These are phyloP conservation scores for Cephus rjabovi DNA, from an alignment of 2,888 invertebrate genomes.

Conservation along the genomic window DNA sequence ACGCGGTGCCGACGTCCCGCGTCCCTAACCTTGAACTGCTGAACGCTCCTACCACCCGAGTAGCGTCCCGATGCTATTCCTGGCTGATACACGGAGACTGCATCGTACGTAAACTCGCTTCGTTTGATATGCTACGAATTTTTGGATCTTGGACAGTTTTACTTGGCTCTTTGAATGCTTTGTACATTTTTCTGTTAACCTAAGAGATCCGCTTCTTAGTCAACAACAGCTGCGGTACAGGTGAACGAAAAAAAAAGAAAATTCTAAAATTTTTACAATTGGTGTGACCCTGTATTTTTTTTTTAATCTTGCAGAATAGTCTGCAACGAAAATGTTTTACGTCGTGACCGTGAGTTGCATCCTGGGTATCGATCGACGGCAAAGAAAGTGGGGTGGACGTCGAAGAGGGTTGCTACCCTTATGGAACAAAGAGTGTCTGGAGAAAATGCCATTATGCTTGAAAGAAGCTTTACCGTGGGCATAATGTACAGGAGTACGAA, in stretches of 20 bases:
- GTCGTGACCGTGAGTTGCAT: slow-evolving; percentile 35
- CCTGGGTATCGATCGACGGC: slow-evolving; percentile 44
- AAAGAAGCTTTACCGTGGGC: not conserved
- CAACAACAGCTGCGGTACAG: not conserved
- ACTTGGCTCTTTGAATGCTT: not conserved
- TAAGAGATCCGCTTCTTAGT: not conserved
- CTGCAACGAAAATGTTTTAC: slow-evolving; percentile 18
- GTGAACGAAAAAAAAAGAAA: not conserved
- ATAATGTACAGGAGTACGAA: not conserved
- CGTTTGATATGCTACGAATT: not conserved
- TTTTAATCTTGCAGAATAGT: not conserved
- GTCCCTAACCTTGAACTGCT: slow-evolving; percentile 64
- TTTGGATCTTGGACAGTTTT: not conserved
- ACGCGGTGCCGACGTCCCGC: slow-evolving; percentile 31
- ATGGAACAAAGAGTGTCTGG: slow-evolving; percentile 47
- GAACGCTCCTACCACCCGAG: slow-evolving; percentile 27
- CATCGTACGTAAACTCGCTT: not conserved
- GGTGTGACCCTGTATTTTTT: not conserved
- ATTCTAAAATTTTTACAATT: not conserved
- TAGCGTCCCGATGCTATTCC: slow-evolving; percentile 35
- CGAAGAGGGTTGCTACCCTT: slow-evolving; percentile 40
- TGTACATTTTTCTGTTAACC: not conserved
- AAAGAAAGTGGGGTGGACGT: slow-evolving; percentile 46
- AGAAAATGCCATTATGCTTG: slow-evolving; percentile 27
- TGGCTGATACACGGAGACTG: slow-evolving; percentile 14